phyloP scores from a whole-genome alignment of 2,113 vertebrate species.

The Heterochromis multidens region DNA sequence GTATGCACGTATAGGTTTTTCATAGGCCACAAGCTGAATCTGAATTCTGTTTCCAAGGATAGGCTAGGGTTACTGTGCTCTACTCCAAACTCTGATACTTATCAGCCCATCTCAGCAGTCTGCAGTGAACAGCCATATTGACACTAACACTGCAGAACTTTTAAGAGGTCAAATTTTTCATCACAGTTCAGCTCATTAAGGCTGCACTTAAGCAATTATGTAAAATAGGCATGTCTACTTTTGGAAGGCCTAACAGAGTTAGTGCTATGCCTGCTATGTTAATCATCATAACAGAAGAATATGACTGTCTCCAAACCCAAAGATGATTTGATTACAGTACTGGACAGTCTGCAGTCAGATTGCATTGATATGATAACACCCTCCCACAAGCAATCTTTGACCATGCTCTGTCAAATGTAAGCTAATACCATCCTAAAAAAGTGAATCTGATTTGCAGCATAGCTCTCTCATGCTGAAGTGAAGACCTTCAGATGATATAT shows the following conservation, averaged over 20 bases:
- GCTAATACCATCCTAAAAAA: conserved; percentile 20
- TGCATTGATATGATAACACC: conserved; percentile 55
- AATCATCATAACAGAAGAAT: conserved; percentile 69
- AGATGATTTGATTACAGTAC: conserved; percentile 67
- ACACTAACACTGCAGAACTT: conserved; percentile 26
- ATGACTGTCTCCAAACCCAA: conserved; percentile 48
- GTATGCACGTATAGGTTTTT: neutral
- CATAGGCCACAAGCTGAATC: neutral
- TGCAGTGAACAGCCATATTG: neutral
- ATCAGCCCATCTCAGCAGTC: conserved; percentile 22
- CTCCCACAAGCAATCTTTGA: conserved; percentile 19
- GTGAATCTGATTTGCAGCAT: conserved; percentile 33
- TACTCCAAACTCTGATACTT: neutral
- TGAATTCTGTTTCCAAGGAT: neutral
- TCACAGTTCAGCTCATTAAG: conserved; percentile 56
- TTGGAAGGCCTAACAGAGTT: conserved; percentile 64
- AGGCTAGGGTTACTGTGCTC: neutral
- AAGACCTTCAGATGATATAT: conserved; percentile 40
- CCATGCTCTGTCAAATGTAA: conserved; percentile 17
- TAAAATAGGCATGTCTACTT: conserved; percentile 70
- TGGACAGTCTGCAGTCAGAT: conserved; percentile 51
- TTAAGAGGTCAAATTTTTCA: conserved; percentile 49
- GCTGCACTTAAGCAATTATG: conserved; percentile 62
- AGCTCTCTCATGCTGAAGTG: conserved; percentile 12
- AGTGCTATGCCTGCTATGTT: conserved; percentile 63